Percentiles rank a stretch among this genome's conserved stretches.
phyloP scores from a whole-genome alignment of 2,113 vertebrate genomes.

The Centrocercus urophasianus region DNA sequence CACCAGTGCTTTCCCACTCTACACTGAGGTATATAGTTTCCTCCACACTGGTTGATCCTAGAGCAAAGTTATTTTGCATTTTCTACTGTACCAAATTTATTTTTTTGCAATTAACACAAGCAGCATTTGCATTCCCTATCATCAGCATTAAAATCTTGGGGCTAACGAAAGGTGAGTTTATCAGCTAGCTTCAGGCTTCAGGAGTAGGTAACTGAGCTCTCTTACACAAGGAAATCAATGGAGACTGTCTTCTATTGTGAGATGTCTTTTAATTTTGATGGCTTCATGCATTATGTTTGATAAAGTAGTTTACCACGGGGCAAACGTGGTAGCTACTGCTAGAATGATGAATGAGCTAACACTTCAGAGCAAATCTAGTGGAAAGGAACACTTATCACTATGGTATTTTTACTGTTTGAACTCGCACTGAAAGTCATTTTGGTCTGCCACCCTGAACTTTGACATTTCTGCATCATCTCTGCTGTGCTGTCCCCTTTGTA shows the following conservation, averaged over 20 bases:
- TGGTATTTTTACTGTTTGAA: neutral
- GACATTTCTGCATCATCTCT: neutral
- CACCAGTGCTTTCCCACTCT: neutral
- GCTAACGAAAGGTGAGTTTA: neutral
- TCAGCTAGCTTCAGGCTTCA: neutral
- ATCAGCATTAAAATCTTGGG: neutral
- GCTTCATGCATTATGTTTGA: neutral
- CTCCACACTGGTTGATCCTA: neutral
- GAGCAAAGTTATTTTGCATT: neutral
- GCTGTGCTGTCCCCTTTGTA: neutral
- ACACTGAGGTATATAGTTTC: neutral
- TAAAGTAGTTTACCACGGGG: neutral
- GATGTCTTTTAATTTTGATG: neutral
- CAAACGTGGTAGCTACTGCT: neutral
- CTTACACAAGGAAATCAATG: neutral
- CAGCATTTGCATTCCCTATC: neutral
- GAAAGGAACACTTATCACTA: neutral
- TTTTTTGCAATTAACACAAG: neutral
- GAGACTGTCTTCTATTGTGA: neutral
- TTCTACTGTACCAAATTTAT: neutral
- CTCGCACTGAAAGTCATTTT: neutral
- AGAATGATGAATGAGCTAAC: neutral
- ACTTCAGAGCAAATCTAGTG: neutral
- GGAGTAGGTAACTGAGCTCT: neutral
- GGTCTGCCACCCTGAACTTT: neutral